Base-by-base conservation (phyloP, 2,888 invertebrate genomes). In the Spilosoma lubricipeda region DNA sequence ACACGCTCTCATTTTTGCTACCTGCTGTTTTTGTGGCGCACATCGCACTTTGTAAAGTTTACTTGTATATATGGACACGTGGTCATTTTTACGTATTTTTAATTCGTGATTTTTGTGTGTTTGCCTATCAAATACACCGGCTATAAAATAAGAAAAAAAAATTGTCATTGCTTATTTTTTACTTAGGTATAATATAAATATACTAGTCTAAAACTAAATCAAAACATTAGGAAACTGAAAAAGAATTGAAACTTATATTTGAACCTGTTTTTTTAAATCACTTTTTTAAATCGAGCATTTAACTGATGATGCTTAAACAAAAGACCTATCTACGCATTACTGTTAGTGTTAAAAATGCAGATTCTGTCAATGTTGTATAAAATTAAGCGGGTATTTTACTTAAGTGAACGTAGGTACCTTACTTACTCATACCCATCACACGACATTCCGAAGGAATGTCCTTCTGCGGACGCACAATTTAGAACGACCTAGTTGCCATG, bases 1-100 rank as follows among this genome's bases (percentile, higher is more conserved):
- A 83, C 80, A 86, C 88, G 87, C 86, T 90, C 89, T 87, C 80
- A 88, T 91, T 93, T 93, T 93, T 90, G 93, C 93, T 95, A 95
- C 95, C 95, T 95, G 95, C 92, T 89, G 89, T 89, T 90, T 93
- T 91, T 89, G 86, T 88, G 85, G 85, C 82, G 82, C 81, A 88
- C 88, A 90, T 91, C 83, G 81, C 83, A 88, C 88, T 90, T 91
- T 92, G 89, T 90, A 88, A 86, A 85, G 79, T 88, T 90, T 83
- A 86, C 81, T 85, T 83, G 79, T 79, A 82, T 80, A 82, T 81
- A 82, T n/a, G 30, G 70, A 59, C 79, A 79, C 79, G 80, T 80
- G 84, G 78, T 77, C 15, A 66, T 77, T 81, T 78, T 45, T 39
- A 20, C 27, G 59, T 33, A 56, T 45, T 56, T 36, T 73, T 39